Base-by-base conservation (phyloP, 2,888 invertebrate genomes). In the Odiellus spinosus region DNA sequence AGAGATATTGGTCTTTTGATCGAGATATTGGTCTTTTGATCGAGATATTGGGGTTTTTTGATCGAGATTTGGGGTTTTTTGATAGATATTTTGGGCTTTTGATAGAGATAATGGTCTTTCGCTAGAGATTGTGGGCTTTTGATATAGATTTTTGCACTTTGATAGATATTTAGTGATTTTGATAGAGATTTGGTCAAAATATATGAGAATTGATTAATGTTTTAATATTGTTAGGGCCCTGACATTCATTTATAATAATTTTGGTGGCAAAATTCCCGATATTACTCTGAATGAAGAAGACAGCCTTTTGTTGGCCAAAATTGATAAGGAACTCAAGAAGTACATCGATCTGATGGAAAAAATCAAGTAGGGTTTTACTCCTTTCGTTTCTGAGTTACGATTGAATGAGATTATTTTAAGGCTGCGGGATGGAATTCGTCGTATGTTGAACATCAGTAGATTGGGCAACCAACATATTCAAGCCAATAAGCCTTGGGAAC, bases 381-480 rank as follows among this genome's bases (percentile, higher is more conserved):
- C 11, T 15, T 1, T 15, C 32, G 15, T 44, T 26, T 26, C 40
- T n/a, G 17, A 42, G 40, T 21, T 44, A 47, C 32, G 40, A 48
- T 55, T 40, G 14, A 15, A n/a, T 6, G 15, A 17, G 8, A 18
- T 15, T 40, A 18, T 12, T 57, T 53, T 14, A n/a, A 78, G 78
- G 53, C 68, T 93, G 18, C 73, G 91, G 19, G 93, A 95, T 59
- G 85, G 84, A 0, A 73, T 96, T 15, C 73, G 82, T 12, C 78
- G 82, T 63, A 78, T 96, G 55, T 69, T 98, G 57, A 74, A 76
- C 2, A 80, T 96, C 49, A 91, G 95, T 0, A 76, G 86, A 2
- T 76, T 83, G 55, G 96, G 96, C 4, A 99, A 99, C 71, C 90
- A 90, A 61, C 93, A 86, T 64, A 88, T 99, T 81, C 98, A 99